A percentile compares a stretch with the other conserved stretches of the same genome.
These are phyloP conservation scores for Porites lutea DNA, from an alignment of 64 coral and sea anemone genomes.

Conservation along the genomic window DNA sequence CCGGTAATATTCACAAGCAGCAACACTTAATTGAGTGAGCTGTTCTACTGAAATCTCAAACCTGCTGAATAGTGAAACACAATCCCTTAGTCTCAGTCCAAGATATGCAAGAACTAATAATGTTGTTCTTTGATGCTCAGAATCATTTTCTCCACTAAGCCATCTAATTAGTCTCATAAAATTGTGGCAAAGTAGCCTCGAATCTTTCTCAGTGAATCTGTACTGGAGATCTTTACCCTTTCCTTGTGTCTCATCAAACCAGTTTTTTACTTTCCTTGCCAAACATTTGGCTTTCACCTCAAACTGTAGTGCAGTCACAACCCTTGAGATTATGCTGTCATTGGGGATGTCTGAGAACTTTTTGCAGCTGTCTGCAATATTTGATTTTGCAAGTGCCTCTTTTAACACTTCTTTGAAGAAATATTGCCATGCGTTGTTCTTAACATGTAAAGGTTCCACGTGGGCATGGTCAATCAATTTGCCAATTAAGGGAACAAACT, in stretches of 20 bases:
- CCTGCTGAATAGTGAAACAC: constrained; percentile 36
- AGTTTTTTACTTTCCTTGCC: constrained; percentile 22
- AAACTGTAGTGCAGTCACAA: not conserved
- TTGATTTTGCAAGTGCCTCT: not conserved
- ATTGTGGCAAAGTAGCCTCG: constrained; percentile 31
- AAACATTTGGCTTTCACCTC: not conserved
- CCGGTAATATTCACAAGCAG: constrained; percentile 1
- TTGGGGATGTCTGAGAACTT: constrained; percentile 16
- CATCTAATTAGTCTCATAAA: constrained; percentile 22
- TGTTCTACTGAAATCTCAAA: constrained; percentile 22
- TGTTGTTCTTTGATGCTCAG: not conserved
- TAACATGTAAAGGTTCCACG: constrained; percentile 19
- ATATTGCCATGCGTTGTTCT: constrained; percentile 13
- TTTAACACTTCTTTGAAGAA: not conserved
- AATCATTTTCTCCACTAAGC: not conserved
- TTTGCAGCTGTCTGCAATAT: not conserved
- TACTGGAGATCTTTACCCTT: constrained; percentile 21
- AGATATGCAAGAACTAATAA: constrained; percentile 15
- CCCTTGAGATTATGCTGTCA: not conserved
- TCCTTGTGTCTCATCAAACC: constrained; percentile 28
- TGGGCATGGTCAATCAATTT: constrained; percentile 34
- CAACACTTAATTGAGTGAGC: not conserved
- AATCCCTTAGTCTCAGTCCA: constrained; percentile 27
- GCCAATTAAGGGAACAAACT: constrained; percentile 37
- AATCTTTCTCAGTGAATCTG: constrained; percentile 41